Base-by-base conservation (phyloP, 1,140 invertebrate species). In the Nasonia longicornis region DNA sequence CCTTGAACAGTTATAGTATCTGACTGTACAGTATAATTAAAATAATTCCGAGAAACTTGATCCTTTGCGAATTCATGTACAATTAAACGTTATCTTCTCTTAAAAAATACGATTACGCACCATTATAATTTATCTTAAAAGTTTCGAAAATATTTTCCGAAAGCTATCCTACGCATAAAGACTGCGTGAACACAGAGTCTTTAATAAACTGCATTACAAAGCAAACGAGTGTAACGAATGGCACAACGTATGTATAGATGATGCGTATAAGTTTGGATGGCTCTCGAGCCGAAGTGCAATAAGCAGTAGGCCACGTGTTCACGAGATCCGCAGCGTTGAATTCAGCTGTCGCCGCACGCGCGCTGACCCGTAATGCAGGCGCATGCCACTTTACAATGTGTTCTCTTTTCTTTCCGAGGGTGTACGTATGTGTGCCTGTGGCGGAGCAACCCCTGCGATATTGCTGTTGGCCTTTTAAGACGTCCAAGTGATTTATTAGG, bases 401-500 rank as follows among this genome's bases (percentile, higher is more conserved):
- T 45, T 77, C 42, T 38, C 42, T 77, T 77, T 77, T 58, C 52
- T 58, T 58, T 58, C 3, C 52, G 7, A 58, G 52, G 52, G 52
- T 58, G 52, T 58, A 58, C n/a, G 73, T 22, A 22, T 75, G 26
- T 31, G 22, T 38, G 70, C 20, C 42, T 45, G 14, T 58, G 22
- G 48, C n/a, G 71, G 38, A 11, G 20, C 42, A 38, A 72, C 71
- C 38, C 71, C 71, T 38, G 71, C 12, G n/a, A 45, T 26, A 72
- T 72, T 31, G 64, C 29, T 31, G 29, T n/a, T 64, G 73, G 11
- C 58, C 73, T 76, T 76, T 76, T 76, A 76, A 76, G 73, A 64
- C 16, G 73, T 76, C 73, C n/a, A 38, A 35, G n/a, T 76, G 73
- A 76, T 76, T 76, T 76, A 76, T 74, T 22, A 76, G 71, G 38